phyloP scores from a whole-genome alignment of 2,113 vertebrate genomes.

The Propithecus coquereli region DNA sequence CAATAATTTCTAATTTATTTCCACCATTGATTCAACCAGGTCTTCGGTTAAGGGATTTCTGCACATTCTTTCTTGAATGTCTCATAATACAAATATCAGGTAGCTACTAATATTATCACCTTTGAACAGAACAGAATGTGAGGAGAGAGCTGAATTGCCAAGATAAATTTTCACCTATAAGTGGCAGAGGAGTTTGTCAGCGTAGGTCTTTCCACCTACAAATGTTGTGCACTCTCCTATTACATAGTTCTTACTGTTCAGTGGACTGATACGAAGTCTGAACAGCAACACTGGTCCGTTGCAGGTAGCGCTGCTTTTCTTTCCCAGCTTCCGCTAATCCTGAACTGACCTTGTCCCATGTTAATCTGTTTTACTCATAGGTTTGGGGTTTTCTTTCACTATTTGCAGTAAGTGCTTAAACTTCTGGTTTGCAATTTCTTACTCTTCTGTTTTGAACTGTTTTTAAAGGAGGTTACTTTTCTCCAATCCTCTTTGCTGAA shows the following conservation, averaged over 20 bases:
- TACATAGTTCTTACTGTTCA: not conserved
- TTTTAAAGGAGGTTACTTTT: not conserved
- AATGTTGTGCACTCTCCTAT: not conserved
- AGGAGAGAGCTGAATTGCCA: not conserved
- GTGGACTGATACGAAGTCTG: not conserved
- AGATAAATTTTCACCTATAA: not conserved
- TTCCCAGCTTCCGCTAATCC: not conserved
- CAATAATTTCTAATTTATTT: not conserved
- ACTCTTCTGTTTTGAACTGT: not conserved
- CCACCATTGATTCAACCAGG: not conserved
- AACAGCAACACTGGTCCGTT: not conserved
- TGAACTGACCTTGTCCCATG: not conserved
- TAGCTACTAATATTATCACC: not conserved
- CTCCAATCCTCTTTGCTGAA: not conserved
- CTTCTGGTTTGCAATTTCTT: not conserved
- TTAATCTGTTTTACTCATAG: not conserved
- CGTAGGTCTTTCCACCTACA: not conserved
- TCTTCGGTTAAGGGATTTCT: not conserved
- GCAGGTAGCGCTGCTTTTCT: not conserved
- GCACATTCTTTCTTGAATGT: not conserved
- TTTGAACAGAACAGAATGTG: not conserved
- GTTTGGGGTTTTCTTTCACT: not conserved
- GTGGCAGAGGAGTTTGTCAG: not conserved
- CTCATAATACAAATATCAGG: not conserved
- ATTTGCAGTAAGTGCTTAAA: not conserved